phyloP scores from a whole-genome alignment of 2,113 vertebrate species.

The Brachypteracias leptosomus region DNA sequence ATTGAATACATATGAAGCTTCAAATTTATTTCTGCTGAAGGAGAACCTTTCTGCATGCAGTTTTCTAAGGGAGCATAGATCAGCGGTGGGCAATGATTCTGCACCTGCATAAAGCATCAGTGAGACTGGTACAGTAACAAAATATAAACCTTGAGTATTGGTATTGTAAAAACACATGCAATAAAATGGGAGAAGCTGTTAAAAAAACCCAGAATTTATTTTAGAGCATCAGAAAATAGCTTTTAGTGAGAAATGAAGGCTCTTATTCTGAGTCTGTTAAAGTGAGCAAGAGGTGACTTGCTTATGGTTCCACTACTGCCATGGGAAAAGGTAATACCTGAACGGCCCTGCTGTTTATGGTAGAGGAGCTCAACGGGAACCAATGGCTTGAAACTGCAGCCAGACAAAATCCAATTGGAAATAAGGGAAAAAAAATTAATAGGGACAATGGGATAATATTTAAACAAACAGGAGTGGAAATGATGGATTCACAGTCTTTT shows the following conservation, averaged over 20 bases:
- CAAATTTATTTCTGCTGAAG: neutral
- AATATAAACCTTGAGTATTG: neutral
- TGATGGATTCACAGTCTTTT: neutral
- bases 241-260: neutral
- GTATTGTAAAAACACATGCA: neutral
- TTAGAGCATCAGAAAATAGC: neutral
- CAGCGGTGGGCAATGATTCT: neutral
- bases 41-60: neutral
- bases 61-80: neutral
- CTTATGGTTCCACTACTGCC: neutral
- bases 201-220: neutral
- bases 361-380: neutral
- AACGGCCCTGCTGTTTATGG: neutral
- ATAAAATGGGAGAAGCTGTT: neutral
- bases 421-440: neutral
- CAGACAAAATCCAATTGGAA: constrained; percentile 6
- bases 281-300: neutral
- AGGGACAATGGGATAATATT: neutral
- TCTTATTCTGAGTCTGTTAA: neutral
- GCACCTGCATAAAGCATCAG: neutral
- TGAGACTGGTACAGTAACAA: neutral
- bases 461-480: neutral
- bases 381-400: neutral
- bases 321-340: neutral
- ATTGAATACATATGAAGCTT: neutral